phyloP scores from a whole-genome alignment of 2,888 invertebrate species.

The Pseudanteris insignis region DNA sequence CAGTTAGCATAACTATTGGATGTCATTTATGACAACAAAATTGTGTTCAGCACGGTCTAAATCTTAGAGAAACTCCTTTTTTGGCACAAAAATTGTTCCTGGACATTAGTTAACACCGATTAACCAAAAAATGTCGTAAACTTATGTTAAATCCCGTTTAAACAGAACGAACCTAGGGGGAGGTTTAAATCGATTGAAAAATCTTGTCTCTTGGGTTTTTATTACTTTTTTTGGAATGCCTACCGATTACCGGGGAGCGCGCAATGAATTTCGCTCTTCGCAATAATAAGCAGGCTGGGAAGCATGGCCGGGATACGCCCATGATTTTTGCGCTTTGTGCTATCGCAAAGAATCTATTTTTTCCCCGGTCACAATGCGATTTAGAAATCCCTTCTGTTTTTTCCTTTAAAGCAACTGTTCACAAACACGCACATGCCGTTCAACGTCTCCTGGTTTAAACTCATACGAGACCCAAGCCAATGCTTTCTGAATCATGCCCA shows the following conservation, averaged over 20 bases:
- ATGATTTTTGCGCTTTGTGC: no score
- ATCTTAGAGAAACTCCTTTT: slow-evolving; percentile 2
- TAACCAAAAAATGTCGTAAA: slow-evolving; percentile 3
- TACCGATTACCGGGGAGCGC: slow-evolving; percentile 5
- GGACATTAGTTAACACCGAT: slow-evolving; percentile 4
- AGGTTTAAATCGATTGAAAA: slow-evolving; percentile 10
- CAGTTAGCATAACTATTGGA: slow-evolving; percentile 4
- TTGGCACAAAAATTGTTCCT: slow-evolving; percentile 4
- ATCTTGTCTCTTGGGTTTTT: slow-evolving; percentile 4
- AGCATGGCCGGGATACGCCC: no score
- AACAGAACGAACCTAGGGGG: slow-evolving; percentile 3
- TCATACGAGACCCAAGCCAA: no score
- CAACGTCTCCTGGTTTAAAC: no score
- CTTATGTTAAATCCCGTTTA: slow-evolving; percentile 7
- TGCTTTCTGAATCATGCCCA: no score
- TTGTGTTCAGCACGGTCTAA: slow-evolving; percentile 4
- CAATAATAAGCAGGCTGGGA: no score
- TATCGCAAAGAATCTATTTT: no score
- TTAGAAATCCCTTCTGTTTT: no score
- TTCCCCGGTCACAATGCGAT: no score
- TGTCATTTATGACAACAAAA: slow-evolving; percentile 3
- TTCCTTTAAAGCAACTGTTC: no score
- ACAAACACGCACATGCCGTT: no score
- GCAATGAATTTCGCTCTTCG: slow-evolving; percentile 5
- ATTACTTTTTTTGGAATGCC: slow-evolving; percentile 13